Percentiles rank a stretch among this genome's conserved stretches.
Evolutionary conservation across 2,797 vertebrate genomes (phyloP).

Genomic region (Buceros bicornis): DNA sequence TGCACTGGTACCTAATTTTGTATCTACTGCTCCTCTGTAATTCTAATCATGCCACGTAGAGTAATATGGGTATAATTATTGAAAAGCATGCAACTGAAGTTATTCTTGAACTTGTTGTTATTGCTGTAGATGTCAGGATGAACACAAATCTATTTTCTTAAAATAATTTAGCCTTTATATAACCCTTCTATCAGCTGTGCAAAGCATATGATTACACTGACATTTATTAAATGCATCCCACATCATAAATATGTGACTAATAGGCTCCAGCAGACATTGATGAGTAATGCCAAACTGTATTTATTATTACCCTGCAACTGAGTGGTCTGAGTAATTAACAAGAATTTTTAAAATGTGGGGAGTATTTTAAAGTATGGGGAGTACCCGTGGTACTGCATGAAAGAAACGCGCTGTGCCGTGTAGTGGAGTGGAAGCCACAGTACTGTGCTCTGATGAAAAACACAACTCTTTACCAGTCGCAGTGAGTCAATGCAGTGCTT

Average conservation of each 20-base stretch:
- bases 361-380: not conserved
- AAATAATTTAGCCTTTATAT: constrained; percentile 11
- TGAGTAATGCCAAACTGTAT: not conserved
- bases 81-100: not conserved
- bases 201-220: not conserved
- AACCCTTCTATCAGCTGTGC: not conserved
- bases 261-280: not conserved
- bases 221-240: not conserved
- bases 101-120: not conserved
- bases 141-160: not conserved
- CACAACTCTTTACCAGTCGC: not conserved
- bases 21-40: not conserved
- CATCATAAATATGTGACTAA: constrained; percentile 10
- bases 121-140: not conserved
- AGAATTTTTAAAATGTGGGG: not conserved
- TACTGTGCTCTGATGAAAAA: not conserved
- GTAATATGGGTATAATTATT: not conserved
- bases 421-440: not conserved
- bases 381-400: not conserved
- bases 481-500: not conserved
- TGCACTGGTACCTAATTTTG: not conserved
- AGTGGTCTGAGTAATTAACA: not conserved
- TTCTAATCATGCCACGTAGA: not conserved
- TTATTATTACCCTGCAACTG: not conserved
- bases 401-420: not conserved